Evolutionary conservation across 2,888 invertebrate genomes (phyloP).

Genomic region (Heliconius ismenius): DNA sequence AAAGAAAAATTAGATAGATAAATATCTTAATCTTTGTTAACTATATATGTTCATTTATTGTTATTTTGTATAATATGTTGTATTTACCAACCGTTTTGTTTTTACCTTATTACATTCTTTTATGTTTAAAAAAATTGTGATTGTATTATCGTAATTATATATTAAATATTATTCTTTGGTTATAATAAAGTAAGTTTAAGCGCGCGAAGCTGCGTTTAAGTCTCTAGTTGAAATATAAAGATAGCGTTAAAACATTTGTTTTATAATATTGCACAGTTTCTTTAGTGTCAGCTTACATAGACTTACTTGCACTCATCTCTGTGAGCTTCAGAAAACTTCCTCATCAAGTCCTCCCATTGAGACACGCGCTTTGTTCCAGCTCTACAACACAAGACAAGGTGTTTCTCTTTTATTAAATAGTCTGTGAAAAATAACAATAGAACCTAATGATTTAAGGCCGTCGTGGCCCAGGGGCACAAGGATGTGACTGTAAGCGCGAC

Average conservation of each 20-base stretch:
- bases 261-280: neutral
- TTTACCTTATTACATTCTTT: too few relatives aligned
- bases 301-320: conserved; percentile 68
- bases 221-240: neutral
- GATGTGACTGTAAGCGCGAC: too few relatives aligned
- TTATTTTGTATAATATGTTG: too few relatives aligned
- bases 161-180: too few relatives aligned
- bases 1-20: neutral
- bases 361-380: conserved; percentile 57
- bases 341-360: conserved; percentile 72
- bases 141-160: too few relatives aligned
- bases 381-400: conserved; percentile 30
- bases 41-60: too few relatives aligned
- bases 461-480: accelerated
- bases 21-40: too few relatives aligned
- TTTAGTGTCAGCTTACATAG: conserved; percentile 1
- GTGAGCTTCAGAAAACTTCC: conserved; percentile 67
- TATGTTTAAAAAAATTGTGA: too few relatives aligned
- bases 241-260: neutral
- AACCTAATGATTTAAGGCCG: too few relatives aligned
- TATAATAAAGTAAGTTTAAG: too few relatives aligned
- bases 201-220: too few relatives aligned
- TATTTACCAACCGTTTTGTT: too few relatives aligned
- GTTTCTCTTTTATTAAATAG: neutral
- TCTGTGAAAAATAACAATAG: neutral